Percentiles rank a stretch among this genome's conserved stretches.
Conservation (phyloP, 2,797 vertebrate genomes). For the Falco columbarius region DNA sequence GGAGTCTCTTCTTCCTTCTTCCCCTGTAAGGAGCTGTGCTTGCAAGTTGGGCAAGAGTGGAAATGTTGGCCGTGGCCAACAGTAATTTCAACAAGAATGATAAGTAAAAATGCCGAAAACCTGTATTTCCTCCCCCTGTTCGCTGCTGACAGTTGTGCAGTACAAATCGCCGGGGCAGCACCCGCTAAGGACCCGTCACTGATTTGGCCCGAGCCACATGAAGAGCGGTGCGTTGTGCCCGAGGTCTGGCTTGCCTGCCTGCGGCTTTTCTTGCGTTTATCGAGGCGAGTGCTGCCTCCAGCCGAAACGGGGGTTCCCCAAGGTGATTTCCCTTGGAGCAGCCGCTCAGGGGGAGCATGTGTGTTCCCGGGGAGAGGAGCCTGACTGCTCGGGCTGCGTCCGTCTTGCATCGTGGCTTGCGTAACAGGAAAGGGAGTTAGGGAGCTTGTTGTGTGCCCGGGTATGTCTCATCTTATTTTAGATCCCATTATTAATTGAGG, state of each 20-base stretch:
- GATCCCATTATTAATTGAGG: neutral
- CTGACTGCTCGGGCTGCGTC: neutral
- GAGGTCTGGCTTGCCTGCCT: neutral
- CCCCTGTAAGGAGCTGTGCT: neutral
- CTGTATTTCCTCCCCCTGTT: neutral
- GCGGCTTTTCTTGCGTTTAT: rapidly evolving
- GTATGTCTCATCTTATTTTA: neutral
- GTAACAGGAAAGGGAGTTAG: rapidly evolving
- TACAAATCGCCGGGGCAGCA: neutral
- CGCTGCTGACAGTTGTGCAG: neutral
- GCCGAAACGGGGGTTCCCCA: rapidly evolving
- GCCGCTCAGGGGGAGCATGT: neutral
- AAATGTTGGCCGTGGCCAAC: neutral
- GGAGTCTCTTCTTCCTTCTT: neutral
- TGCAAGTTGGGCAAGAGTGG: neutral
- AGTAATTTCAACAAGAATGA: neutral
- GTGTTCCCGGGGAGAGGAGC: neutral
- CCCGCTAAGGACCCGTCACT: rapidly evolving
- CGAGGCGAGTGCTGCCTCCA: rapidly evolving
- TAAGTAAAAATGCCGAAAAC: neutral
- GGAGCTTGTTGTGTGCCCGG: rapidly evolving
- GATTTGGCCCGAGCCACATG: rapidly evolving
- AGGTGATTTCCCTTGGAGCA: neutral
- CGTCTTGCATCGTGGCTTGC: rapidly evolving
- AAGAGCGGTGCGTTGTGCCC: rapidly evolving